Evolutionary conservation across 2,113 vertebrate species (phyloP), one percentile per base, ranked within the genome.

Genomic region (Vulpes ferrilata): DNA sequence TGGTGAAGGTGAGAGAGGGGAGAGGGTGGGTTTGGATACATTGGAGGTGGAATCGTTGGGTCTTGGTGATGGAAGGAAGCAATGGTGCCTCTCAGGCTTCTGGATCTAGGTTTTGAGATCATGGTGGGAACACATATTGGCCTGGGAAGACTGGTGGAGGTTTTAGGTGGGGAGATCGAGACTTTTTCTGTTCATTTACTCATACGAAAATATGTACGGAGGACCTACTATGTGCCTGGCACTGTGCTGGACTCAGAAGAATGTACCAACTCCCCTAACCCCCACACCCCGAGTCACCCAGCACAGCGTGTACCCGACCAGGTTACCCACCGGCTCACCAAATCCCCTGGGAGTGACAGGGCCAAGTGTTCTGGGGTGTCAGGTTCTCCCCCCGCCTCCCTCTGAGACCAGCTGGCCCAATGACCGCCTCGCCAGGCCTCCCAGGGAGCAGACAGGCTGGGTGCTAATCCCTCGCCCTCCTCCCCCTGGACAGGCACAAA

Each of bases 261-360:
- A 95, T 67, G 71, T 51, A 25, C 73, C 62, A 13, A 32, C 9
- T 35, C 67, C 67, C 32, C 30, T 43, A 1, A 7, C 17, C 17
- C 17, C 62, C 32, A 19, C 67, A 38, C 73, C 85, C 67, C 86
- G 2, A 0, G 86, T 16, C n/a, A 17, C 53, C 67, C 83, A 12
- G 97, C 95, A 98, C 97, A 62, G 78, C 71, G 25, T 97, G 98
- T 98, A 69, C 98, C 97, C 23, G 0, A 51, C 79, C 87, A 12
- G 57, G 55, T n/a, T 17, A 69, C 83, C 92, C 95, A 57, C 43
- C 51, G 19, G 86, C 89, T 96, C 97, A 92, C 94, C 95, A 97
- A 95, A 97, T 97, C 91, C 96, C 95, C 93, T 23, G 16, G 71
- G 97, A 98, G 81, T 90, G 98, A 94, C 97, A 97, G 88, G n/a